These are phyloP conservation scores for Panthera leo DNA, from an alignment of 2,113 vertebrate genomes.

Conservation along the genomic window DNA sequence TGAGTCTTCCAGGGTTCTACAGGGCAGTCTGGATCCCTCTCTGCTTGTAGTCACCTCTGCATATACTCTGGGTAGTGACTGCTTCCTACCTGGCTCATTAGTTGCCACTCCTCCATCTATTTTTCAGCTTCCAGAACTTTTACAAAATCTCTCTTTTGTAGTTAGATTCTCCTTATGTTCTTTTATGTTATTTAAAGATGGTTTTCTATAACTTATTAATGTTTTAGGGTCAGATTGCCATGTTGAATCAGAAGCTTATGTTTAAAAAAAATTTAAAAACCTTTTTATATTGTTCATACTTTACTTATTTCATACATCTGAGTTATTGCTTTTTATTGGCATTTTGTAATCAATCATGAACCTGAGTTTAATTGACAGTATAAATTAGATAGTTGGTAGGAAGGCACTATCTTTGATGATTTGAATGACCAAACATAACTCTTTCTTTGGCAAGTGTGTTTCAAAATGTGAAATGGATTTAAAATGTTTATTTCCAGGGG, in stretches of 20 bases:
- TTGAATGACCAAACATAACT: conserved; percentile 3
- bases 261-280: neutral
- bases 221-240: neutral
- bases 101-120: neutral
- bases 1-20: neutral
- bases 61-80: neutral
- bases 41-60: neutral
- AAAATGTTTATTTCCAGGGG: conserved; percentile 4
- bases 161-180: neutral
- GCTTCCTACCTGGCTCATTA: neutral
- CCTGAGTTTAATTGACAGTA: conserved; percentile 13
- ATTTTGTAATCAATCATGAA: conserved; percentile 15
- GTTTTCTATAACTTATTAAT: conserved; percentile 14
- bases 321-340: conserved; percentile 21
- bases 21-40: neutral
- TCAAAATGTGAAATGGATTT: neutral
- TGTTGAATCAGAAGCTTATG: neutral
- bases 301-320: neutral
- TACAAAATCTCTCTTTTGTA: neutral
- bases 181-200: neutral
- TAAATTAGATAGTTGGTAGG: neutral
- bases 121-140: conserved; percentile 12
- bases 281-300: neutral
- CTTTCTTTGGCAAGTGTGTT: neutral
- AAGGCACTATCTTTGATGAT: neutral